Percentiles rank a stretch among this genome's conserved stretches.
Evolutionary conservation across 35 echinoderm and acorn worm genomes (phyloP).

Genomic region (Holothuria glaberrima): DNA sequence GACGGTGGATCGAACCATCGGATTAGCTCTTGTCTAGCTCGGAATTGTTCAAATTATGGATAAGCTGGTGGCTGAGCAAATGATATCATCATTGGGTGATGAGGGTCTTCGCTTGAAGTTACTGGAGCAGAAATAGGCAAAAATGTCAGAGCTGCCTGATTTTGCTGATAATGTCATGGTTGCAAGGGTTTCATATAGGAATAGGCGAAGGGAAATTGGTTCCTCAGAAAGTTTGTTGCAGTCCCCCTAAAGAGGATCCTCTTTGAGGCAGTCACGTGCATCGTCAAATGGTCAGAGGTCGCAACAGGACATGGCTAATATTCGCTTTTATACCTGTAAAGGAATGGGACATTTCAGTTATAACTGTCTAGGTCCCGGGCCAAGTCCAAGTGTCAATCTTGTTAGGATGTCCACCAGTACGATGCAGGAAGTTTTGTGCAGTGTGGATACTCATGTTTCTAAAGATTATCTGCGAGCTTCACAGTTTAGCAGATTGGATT

Average conservation of each 20-base stretch:
- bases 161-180: constrained; percentile 33
- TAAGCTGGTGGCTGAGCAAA: background rate
- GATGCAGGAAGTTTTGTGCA: background rate
- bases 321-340: no score
- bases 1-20: no score
- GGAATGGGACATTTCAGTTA: constrained; percentile 29
- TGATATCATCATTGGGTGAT: no score
- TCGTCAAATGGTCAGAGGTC: background rate
- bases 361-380: background rate
- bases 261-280: background rate
- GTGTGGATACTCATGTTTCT: background rate
- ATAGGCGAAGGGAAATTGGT: background rate
- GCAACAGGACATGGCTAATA: no score
- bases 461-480: background rate
- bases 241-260: background rate
- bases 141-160: background rate
- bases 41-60: background rate
- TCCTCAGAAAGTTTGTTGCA: background rate
- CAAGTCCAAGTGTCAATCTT: background rate
- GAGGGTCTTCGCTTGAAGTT: background rate
- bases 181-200: constrained; percentile 1
- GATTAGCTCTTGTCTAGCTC: background rate
- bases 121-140: constrained; percentile 27
- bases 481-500: background rate
- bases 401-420: constrained; percentile 1